phyloP scores from a whole-genome alignment of 35 echinoderm and acorn worm genomes.

The Acanthaster planci region DNA sequence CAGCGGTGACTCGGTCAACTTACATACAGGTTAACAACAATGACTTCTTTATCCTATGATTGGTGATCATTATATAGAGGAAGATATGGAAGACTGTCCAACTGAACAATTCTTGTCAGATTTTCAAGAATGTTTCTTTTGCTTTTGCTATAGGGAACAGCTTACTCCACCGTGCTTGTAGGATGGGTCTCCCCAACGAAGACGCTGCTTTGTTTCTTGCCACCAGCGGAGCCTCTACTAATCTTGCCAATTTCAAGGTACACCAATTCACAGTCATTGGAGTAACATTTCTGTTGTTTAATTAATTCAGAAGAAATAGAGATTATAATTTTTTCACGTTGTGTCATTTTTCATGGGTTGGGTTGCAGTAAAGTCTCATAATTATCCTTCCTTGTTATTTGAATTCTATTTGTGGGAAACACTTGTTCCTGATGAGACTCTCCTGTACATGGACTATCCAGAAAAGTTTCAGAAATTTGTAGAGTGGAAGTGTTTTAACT shows the following conservation, averaged over 20 bases:
- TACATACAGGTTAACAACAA: conserved; percentile 78
- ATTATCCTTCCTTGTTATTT: no score
- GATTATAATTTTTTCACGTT: no score
- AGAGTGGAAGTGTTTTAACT: no score
- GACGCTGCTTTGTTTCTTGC: conserved; percentile 83
- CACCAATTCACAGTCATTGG: background rate
- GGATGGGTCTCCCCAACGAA: conserved; percentile 63
- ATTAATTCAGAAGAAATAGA: no score
- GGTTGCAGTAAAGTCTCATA: no score
- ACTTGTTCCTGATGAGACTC: no score
- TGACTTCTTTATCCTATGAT: background rate
- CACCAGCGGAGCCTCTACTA: conserved; percentile 82
- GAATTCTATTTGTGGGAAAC: no score
- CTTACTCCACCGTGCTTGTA: conserved; percentile 68
- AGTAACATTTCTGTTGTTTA: no score
- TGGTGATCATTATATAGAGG: background rate
- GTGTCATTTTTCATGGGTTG: no score
- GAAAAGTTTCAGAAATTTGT: no score
- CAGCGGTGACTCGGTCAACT: conserved; percentile 82
- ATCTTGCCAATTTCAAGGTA: conserved; percentile 94
- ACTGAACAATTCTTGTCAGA: background rate
- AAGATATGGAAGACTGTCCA: background rate
- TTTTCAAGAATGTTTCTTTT: background rate
- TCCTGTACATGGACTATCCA: no score
- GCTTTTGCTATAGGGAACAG: conserved; percentile 69